These are phyloP conservation scores for Amniataba percoides DNA, from an alignment of 2,797 vertebrate genomes.

Conservation along the genomic window DNA sequence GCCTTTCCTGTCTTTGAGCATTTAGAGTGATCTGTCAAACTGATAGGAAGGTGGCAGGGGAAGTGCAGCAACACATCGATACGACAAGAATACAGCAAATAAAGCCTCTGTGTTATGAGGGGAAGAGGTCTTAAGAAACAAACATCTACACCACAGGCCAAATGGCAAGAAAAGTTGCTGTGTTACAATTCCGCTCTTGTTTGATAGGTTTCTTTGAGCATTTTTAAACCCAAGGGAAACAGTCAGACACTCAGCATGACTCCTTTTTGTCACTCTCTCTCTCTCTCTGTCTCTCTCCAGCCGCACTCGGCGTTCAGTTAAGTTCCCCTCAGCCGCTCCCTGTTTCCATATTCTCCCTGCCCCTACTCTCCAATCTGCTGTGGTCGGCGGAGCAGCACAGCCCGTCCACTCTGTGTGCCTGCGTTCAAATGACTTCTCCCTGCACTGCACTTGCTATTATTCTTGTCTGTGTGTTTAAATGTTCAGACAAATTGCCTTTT, in stretches of 20 bases:
- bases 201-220: constrained; percentile 35
- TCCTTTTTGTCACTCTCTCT: constrained; percentile 55
- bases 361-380: constrained; percentile 76
- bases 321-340: constrained; percentile 78
- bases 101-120: constrained; percentile 12
- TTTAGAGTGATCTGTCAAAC: constrained; percentile 72
- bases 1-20: constrained; percentile 79
- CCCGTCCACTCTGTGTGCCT: constrained; percentile 66
- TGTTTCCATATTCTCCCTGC: constrained; percentile 77
- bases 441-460: constrained; percentile 73
- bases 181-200: constrained; percentile 25
- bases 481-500: constrained; percentile 63
- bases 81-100: constrained; percentile 48
- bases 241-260: constrained; percentile 47
- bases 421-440: constrained; percentile 71
- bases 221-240: constrained; percentile 41
- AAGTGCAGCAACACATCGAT: constrained; percentile 76
- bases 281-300: constrained; percentile 51
- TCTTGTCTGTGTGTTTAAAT: constrained; percentile 70
- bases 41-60: constrained; percentile 80
- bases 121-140: not conserved
- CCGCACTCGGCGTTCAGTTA: constrained; percentile 54
- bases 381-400: constrained; percentile 77
- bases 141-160: constrained; percentile 4
- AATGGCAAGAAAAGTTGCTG: constrained; percentile 8